These are phyloP conservation scores for Acanthoscelides obtectus DNA, from an alignment of 2,888 invertebrate species.

Conservation along the genomic window DNA sequence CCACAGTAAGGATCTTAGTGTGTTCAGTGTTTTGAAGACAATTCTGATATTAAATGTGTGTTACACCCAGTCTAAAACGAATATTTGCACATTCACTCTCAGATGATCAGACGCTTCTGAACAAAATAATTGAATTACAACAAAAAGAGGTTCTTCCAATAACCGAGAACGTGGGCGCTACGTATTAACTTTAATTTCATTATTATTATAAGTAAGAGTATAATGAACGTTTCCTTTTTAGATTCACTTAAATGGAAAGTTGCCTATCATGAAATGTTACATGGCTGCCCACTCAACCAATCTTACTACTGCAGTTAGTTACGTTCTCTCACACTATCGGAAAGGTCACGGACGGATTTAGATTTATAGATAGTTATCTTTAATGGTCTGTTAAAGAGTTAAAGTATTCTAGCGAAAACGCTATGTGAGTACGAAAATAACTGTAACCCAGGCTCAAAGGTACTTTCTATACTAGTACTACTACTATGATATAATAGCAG, in stretches of 20 bases:
- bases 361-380: background rate
- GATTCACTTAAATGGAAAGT: background rate
- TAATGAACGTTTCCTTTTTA: background rate
- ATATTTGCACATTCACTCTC: background rate
- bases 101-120: background rate
- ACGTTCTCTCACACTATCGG: background rate
- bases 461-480: too few species aligned
- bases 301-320: background rate
- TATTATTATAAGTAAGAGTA: background rate
- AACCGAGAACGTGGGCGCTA: background rate
- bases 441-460: too few species aligned
- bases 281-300: background rate
- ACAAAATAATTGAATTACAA: background rate
- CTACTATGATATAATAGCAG: too few species aligned
- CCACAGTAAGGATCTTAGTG: too few species aligned
- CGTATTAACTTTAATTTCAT: background rate
- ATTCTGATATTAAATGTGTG: too few species aligned
- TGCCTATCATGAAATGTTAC: background rate
- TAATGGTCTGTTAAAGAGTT: too few species aligned
- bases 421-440: too few species aligned
- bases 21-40: too few species aligned
- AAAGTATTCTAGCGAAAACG: too few species aligned
- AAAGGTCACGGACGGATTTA: background rate
- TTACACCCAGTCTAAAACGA: too few species aligned
- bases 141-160: background rate